These are phyloP conservation scores for Hymenochirus boettgeri DNA, from an alignment of 2,113 vertebrate genomes.

Conservation along the genomic window DNA sequence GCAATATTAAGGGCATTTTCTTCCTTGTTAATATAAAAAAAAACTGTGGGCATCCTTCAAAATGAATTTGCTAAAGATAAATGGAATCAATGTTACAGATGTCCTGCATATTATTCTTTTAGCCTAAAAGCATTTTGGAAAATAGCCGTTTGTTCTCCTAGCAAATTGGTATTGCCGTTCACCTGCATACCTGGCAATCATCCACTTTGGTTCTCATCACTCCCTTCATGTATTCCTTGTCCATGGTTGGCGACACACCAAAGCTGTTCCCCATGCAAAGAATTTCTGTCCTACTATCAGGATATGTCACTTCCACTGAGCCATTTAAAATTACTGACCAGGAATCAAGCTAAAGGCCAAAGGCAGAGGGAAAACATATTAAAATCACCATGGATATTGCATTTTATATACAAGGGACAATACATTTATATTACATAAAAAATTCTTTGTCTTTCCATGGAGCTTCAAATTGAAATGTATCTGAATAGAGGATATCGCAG, in stretches of 20 bases:
- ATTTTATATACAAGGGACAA: neutral
- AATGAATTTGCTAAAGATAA: too few species aligned
- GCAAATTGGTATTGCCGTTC: constrained; percentile 17
- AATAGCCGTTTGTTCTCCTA: neutral
- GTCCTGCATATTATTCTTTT: neutral
- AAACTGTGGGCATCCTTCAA: too few species aligned
- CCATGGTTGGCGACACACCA: constrained; percentile 93
- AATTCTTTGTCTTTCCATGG: too few species aligned
- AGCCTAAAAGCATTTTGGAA: neutral
- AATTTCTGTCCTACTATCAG: constrained; percentile 87
- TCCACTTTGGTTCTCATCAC: constrained; percentile 98
- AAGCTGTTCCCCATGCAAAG: constrained; percentile 98
- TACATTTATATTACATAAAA: neutral
- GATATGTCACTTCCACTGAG: constrained; percentile 92
- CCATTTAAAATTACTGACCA: constrained; percentile 98
- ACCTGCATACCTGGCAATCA: constrained; percentile 86
- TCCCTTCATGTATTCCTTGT: constrained; percentile 97
- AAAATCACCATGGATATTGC: neutral
- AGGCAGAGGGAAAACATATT: constrained; percentile 1
- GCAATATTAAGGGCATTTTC: too few species aligned
- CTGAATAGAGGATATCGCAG: too few species aligned
- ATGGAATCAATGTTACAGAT: too few species aligned
- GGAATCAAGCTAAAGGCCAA: constrained; percentile 81
- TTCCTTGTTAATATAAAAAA: too few species aligned
- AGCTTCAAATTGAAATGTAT: too few species aligned